These are phyloP conservation scores for Andrena fulva DNA, from an alignment of 2,888 invertebrate genomes.

Conservation along the genomic window DNA sequence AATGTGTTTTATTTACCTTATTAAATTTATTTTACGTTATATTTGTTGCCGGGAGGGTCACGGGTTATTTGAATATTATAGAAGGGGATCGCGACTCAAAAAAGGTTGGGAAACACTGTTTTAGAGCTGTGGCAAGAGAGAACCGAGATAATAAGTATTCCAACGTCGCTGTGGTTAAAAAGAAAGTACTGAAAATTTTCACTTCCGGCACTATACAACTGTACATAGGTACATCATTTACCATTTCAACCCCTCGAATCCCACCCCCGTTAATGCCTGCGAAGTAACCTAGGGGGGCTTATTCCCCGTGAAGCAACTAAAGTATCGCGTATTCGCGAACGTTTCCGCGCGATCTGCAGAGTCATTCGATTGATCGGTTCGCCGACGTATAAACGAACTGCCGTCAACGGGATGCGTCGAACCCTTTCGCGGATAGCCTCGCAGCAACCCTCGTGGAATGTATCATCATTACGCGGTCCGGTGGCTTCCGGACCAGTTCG, in stretches of 20 bases:
- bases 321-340: constrained; percentile 37
- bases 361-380: constrained; percentile 64
- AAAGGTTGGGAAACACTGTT: too few species aligned
- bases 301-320: constrained; percentile 30
- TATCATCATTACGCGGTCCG: constrained; percentile 78
- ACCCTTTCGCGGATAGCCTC: constrained; percentile 55
- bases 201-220: too few species aligned
- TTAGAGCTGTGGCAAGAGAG: too few species aligned
- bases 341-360: constrained; percentile 59
- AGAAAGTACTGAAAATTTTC: too few species aligned
- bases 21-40: too few species aligned
- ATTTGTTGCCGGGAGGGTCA: too few species aligned
- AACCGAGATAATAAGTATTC: too few species aligned
- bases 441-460: constrained; percentile 72
- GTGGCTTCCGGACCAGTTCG: constrained; percentile 72
- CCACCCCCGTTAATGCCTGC: background rate
- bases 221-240: too few species aligned
- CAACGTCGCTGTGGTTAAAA: too few species aligned
- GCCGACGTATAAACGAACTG: constrained; percentile 62
- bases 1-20: too few species aligned
- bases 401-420: constrained; percentile 58
- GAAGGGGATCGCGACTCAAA: too few species aligned
- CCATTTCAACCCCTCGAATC: background rate
- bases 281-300: constrained; percentile 1
- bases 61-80: too few species aligned